Evolutionary conservation across 2,797 vertebrate genomes (phyloP).

Genomic region (Premnoplex brunnescens): DNA sequence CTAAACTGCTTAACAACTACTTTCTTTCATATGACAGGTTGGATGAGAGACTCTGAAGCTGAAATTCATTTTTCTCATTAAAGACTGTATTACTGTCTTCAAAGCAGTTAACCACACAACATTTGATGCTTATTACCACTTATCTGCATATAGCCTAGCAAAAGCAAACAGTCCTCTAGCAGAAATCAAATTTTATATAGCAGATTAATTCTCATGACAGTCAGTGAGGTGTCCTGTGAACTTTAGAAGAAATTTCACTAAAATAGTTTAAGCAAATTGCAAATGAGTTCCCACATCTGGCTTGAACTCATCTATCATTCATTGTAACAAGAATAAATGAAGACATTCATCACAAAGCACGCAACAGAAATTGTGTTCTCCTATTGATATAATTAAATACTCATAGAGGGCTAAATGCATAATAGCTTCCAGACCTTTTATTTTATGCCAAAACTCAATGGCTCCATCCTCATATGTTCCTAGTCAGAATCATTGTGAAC

Average conservation of each 20-base stretch:
- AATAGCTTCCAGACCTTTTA: constrained; percentile 80
- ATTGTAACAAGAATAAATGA: constrained; percentile 78
- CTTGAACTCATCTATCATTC: constrained; percentile 76
- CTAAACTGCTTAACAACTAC: not conserved
- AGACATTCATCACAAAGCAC: constrained; percentile 81
- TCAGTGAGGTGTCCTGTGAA: constrained; percentile 38
- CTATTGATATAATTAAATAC: constrained; percentile 84
- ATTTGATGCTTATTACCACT: not conserved
- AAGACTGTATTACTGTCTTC: not conserved
- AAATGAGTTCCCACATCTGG: constrained; percentile 75
- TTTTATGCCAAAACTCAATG: constrained; percentile 82
- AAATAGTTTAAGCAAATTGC: constrained; percentile 70
- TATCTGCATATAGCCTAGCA: not conserved
- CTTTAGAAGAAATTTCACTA: constrained; percentile 64
- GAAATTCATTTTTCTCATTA: constrained; percentile 35
- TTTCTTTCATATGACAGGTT: not conserved
- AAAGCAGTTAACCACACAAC: constrained; percentile 3
- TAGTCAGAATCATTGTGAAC: constrained; percentile 80
- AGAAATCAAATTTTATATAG: constrained; percentile 1
- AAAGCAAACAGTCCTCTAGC: not conserved
- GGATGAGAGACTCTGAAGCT: not conserved
- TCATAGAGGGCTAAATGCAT: constrained; percentile 77
- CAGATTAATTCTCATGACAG: constrained; percentile 21
- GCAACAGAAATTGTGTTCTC: constrained; percentile 81
- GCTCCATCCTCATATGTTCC: constrained; percentile 79